These are phyloP conservation scores for Drosophila neotestacea DNA, from an alignment of 2,888 invertebrate species.

Conservation along the genomic window DNA sequence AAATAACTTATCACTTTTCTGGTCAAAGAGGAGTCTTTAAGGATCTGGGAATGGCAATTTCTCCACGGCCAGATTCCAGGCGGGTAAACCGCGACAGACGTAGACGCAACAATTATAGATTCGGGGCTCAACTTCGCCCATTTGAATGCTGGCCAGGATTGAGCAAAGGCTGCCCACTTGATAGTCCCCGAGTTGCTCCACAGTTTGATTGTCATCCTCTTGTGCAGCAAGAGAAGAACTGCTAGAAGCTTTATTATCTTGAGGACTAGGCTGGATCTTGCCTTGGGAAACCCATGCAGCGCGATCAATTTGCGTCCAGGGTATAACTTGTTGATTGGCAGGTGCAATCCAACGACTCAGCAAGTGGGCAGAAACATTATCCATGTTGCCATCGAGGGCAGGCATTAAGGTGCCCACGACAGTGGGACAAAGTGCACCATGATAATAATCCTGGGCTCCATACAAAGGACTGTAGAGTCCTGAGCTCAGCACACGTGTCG, in stretches of 20 bases:
- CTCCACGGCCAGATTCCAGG: slow-evolving; percentile 78
- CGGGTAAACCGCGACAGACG: slow-evolving; percentile 80
- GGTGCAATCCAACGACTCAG: slow-evolving; percentile 86
- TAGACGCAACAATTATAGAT: slow-evolving; percentile 79
- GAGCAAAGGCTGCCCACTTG: slow-evolving; percentile 76
- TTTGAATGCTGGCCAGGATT: slow-evolving; percentile 71
- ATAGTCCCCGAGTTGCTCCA: slow-evolving; percentile 53
- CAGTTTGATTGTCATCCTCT: slow-evolving; percentile 8
- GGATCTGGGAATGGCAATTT: slow-evolving; percentile 51
- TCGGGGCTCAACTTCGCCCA: slow-evolving; percentile 68
- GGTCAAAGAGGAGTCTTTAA: background rate
- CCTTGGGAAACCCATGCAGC: slow-evolving; percentile 84
- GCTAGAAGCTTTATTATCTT: background rate
- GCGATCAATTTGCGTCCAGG: slow-evolving; percentile 86
- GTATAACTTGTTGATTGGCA: slow-evolving; percentile 75
- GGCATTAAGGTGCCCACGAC: slow-evolving; percentile 86
- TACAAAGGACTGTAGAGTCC: slow-evolving; percentile 86
- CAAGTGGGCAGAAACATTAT: slow-evolving; percentile 85
- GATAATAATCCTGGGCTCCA: slow-evolving; percentile 86
- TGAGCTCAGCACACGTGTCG: slow-evolving; percentile 84
- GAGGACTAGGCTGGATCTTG: slow-evolving; percentile 67
- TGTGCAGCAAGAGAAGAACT: background rate
- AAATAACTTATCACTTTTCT: background rate
- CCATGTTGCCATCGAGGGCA: slow-evolving; percentile 86
- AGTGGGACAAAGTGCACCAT: slow-evolving; percentile 85